Evolutionary conservation across 2,797 vertebrate genomes (phyloP).

Genomic region (Galagoides demidoff): DNA sequence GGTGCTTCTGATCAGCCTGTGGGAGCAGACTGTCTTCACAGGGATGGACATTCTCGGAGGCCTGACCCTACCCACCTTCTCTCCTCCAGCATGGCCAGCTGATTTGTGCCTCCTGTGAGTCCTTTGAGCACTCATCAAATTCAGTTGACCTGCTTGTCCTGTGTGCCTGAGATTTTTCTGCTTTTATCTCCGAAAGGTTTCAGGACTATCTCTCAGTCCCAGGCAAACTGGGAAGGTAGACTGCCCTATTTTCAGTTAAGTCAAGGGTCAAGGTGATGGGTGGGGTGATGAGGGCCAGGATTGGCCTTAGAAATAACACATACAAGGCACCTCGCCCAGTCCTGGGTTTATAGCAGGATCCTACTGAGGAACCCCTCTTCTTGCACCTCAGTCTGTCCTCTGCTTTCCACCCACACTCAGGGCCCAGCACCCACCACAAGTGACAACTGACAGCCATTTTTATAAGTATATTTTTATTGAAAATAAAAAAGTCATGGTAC

Average conservation of each 20-base stretch:
- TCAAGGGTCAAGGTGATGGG: neutral
- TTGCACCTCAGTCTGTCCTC: accelerated
- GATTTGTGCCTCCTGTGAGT: neutral
- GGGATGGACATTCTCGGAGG: accelerated
- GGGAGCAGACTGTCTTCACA: too few species aligned
- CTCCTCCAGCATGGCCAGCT: accelerated
- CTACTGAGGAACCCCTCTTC: accelerated
- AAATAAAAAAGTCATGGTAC: constrained; percentile 95
- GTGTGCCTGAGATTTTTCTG: accelerated
- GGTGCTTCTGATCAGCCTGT: accelerated
- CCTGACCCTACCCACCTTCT: accelerated
- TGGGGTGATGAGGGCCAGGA: too few species aligned
- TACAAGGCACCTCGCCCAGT: accelerated
- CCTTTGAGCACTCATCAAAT: neutral
- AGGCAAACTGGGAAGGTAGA: neutral
- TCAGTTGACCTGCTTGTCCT: neutral
- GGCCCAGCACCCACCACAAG: neutral
- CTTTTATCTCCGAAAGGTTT: neutral
- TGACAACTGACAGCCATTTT: constrained; percentile 77
- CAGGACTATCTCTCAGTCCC: neutral
- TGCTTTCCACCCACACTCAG: accelerated
- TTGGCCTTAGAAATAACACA: neutral
- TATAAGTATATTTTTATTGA: constrained; percentile 96
- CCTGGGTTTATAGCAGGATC: neutral
- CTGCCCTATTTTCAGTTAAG: neutral